Base-by-base conservation (phyloP, 1,140 invertebrate genomes). In the Oreohelix idahoensis region DNA sequence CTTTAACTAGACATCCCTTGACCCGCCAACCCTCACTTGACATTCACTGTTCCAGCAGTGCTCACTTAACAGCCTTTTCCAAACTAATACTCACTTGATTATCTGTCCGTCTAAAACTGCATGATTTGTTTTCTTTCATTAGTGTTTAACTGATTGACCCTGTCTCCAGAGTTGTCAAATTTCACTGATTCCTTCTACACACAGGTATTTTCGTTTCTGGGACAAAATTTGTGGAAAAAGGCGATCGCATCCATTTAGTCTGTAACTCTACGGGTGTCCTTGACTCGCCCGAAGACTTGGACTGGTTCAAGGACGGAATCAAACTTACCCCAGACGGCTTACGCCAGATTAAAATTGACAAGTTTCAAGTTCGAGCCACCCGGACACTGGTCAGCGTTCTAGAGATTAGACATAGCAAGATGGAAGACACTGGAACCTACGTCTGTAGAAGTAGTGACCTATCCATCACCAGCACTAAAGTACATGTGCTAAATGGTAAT, bases 301-400 rank as follows among this genome's bases (percentile, higher is more conserved):
- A 88, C 86, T 90, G 89, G 89, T 90, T 90, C 79, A 88, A 88
- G 79, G 88, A 89, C 75, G 89, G 89, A 26, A 75, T 85, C 75
- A 88, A 88, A 83, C 73, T 88, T 53, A 83, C 83, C 1, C 79
- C 87, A 11, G 84, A 58, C 23, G 53, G 81, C 79, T 29, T 38
- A 66, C 42, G 77, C 77, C 35, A 82, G 86, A 36, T 79, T 88
- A 38, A 83, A 79, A n/a, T 84, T 86, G 15, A 86, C 73, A 86
- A 86, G 74, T 86, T 84, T 77, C 35, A 78, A 20, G 39, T 84
- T 15, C 82, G 49, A 39, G 38, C 77, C 20, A 66, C 84, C 11
- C 81, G 73, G 51, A 83, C 81, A n/a, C 71, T 87, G 71, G 84
- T 84, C 71, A 87, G 86, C 45, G 83, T 84, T n/a, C 73, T 87